Evolutionary conservation across 2,113 vertebrate genomes (phyloP).

Genomic region (Catharus fuscescens): DNA sequence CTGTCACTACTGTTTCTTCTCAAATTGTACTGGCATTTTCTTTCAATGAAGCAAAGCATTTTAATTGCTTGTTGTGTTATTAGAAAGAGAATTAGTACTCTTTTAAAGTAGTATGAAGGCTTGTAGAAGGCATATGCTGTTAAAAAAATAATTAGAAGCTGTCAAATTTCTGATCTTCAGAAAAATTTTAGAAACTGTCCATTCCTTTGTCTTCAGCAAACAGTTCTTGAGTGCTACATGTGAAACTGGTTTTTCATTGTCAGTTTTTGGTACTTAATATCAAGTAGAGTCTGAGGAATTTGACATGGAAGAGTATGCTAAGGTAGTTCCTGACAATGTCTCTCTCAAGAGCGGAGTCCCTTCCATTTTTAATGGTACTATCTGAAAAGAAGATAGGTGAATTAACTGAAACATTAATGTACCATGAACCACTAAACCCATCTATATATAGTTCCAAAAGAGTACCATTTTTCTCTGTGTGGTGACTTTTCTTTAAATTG

Average conservation of each 20-base stretch:
- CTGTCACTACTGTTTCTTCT: constrained; percentile 33
- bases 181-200: not conserved
- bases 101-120: not conserved
- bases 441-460: not conserved
- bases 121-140: not conserved
- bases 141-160: not conserved
- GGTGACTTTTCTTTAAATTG: not conserved
- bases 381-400: not conserved
- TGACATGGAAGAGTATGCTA: not conserved
- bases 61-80: constrained; percentile 8
- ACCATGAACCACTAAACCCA: not conserved
- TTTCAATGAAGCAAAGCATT: not conserved
- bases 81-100: not conserved
- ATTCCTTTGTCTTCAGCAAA: not conserved
- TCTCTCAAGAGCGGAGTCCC: not conserved
- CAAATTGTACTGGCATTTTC: constrained; percentile 1
- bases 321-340: not conserved
- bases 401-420: not conserved
- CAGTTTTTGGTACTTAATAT: not conserved
- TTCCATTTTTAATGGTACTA: not conserved
- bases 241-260: not conserved
- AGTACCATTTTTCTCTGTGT: not conserved
- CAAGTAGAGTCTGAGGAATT: not conserved
- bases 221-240: not conserved
- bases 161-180: not conserved